phyloP scores from a whole-genome alignment of 2,888 invertebrate genomes.

The Melanophora roralis region DNA sequence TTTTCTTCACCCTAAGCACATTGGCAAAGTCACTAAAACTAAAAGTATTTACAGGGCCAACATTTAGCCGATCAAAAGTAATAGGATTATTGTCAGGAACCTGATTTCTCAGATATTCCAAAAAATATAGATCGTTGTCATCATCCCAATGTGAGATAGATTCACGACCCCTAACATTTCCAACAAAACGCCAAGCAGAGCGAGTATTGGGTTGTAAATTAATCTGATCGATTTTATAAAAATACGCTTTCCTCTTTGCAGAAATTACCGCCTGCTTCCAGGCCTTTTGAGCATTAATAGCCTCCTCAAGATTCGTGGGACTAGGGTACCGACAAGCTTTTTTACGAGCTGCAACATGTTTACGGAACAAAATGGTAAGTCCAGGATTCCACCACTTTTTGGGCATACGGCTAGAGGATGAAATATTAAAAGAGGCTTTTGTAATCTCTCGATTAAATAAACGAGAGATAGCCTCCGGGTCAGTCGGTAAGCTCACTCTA shows the following conservation, averaged over 20 bases:
- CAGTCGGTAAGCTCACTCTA: not conserved
- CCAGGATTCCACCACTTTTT: not conserved
- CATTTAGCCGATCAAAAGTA: not conserved
- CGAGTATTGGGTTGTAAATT: not conserved
- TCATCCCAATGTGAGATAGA: not conserved
- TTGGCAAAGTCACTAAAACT: not conserved
- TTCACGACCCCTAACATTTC: too few relatives aligned
- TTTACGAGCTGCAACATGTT: not conserved
- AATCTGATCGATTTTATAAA: not conserved
- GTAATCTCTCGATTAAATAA: not conserved
- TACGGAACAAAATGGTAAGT: not conserved
- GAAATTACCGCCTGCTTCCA: not conserved
- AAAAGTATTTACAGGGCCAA: not conserved
- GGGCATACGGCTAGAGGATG: not conserved
- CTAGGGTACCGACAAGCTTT: not conserved
- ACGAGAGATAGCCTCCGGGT: not conserved
- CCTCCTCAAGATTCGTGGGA: not conserved
- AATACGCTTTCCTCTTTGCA: not conserved
- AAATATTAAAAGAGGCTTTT: not conserved
- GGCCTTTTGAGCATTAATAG: not conserved
- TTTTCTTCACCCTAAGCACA: not conserved
- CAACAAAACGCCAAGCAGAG: not conserved
- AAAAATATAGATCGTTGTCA: not conserved
- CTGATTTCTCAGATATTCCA: not conserved
- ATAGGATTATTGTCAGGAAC: not conserved